Evolutionary conservation across 2,797 vertebrate species (phyloP), one percentile per base, ranked within the genome.

Genomic region (Anas georgica): DNA sequence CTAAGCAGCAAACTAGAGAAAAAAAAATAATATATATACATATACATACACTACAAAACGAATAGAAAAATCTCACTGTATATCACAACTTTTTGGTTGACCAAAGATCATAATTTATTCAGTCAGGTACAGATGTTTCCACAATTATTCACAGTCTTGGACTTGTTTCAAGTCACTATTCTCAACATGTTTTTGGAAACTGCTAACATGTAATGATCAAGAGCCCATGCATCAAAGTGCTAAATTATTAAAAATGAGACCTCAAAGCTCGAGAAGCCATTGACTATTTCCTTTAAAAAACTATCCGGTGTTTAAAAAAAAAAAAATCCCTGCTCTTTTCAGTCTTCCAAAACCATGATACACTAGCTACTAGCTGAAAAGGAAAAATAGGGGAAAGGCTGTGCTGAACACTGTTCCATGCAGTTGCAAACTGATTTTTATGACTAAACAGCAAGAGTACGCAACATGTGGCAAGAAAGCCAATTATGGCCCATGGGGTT

Each of bases 181-280:
- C 45, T 62, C 62, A 92, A 55, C 4, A 41, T 59, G 18, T 6
- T 91, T 92, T 88, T 76, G 66, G 59, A 78, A 92, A 83, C 50
- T 20, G 23, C 72, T 79, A 78, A 81, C 50, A 86, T 46, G 10
- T 33, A 78, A 90, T 55, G 69, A 81, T 62, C 48, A 86, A 1
- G 3, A 91, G 63, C 18, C 41, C 50, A 64, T 35, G n/a, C 52
- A 85, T 83, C 66, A 83, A 67, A 92, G 73, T 55, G 9, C n/a
- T 83, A 73, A 91, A 66, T 79, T 80, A 83, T 62, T 88, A 83
- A 91, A 95, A 89, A 60, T 37, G 13, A 83, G 29, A 69, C 52
- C 67, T 89, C 52, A 54, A 85, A 84, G 29, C 25, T 35, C 4
- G 6, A 83, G 31, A 70, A 83, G 20, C 20, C n/a, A 74, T 63